Evolutionary conservation across 2,113 vertebrate species (phyloP), one percentile per base, ranked within the genome.

Genomic region (Laticauda laticaudata): DNA sequence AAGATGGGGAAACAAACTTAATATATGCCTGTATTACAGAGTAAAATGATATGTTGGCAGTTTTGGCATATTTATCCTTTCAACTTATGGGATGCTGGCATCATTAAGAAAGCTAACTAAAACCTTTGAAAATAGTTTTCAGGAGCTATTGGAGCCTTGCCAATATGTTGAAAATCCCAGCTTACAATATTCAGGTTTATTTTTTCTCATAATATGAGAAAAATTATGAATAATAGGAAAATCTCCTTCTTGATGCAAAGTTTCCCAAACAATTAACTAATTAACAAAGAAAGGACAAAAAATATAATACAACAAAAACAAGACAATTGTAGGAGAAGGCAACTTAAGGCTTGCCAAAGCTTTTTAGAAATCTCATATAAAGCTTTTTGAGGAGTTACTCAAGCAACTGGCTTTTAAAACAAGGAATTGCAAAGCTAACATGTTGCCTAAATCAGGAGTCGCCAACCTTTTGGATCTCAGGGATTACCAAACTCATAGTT

Each of bases 301-400:
- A 96, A 95, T 90, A 94, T 94, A 88, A 94, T 26, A 59, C 87
- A 95, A 94, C 75, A 95, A 91, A 95, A 96, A 96, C 95, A 96
- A 95, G 95, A 94, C 95, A 95, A 92, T 96, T 95, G 94, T 94
- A 91, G 92, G 96, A 86, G 90, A 56, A 91, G 75, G 93, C 95
- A 90, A 95, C 96, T 96, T 96, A 96, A 93, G 93, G 96, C 95
- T 95, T 96, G 96, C 88, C 94, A 95, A 45, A 53, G 59, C 29
- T 69, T 92, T 93, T 93, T 95, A 92, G 51, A 90, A 90, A 53
- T 45, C 20, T 87, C 86, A 53, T n/a, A 29, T 34, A 94, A 96
- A 94, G 94, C 3, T 94, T 94, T 88, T 23, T 86, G 4, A 59
- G 88, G 92, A 96, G 93, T 92, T 39, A 95, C 3, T 92, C 92